A percentile compares a stretch with the other conserved stretches of the same genome.
These are phyloP conservation scores for Heliconius eleuchia DNA, from an alignment of 1,140 invertebrate species.

Conservation along the genomic window DNA sequence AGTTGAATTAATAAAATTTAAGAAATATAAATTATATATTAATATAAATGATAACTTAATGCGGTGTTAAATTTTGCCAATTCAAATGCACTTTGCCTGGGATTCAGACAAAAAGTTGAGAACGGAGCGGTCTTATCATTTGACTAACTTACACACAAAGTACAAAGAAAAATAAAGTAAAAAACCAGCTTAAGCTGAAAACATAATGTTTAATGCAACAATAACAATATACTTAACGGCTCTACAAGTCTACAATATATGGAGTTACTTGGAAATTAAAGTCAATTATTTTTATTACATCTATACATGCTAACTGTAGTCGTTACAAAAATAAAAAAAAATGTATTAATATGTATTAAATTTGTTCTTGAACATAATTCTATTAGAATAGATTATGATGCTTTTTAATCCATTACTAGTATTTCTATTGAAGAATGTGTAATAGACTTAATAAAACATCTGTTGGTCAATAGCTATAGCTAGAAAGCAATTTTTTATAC, in stretches of 20 bases:
- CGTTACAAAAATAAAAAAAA: background rate
- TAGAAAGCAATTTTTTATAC: no score
- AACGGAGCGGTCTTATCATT: no score
- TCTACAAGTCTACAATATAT: background rate
- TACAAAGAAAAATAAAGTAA: no score
- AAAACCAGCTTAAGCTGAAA: no score
- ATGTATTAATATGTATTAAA: background rate
- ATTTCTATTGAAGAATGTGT: background rate
- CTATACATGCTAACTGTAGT: background rate
- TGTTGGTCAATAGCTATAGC: background rate
- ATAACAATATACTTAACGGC: background rate
- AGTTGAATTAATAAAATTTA: no score
- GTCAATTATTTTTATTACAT: constrained; percentile 5
- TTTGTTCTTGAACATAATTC: background rate
- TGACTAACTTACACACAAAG: no score
- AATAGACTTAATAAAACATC: background rate
- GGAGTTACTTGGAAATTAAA: background rate
- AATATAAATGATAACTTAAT: no score
- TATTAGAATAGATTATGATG: no score
- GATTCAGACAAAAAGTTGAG: no score
- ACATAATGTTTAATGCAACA: background rate
- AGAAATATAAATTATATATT: no score
- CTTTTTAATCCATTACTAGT: background rate
- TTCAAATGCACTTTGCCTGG: no score
- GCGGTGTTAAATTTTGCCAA: no score